A percentile compares a stretch with the other conserved stretches of the same genome.
These are phyloP conservation scores for Belonocnema kinseyi DNA, from an alignment of 1,140 invertebrate species.

Conservation along the genomic window DNA sequence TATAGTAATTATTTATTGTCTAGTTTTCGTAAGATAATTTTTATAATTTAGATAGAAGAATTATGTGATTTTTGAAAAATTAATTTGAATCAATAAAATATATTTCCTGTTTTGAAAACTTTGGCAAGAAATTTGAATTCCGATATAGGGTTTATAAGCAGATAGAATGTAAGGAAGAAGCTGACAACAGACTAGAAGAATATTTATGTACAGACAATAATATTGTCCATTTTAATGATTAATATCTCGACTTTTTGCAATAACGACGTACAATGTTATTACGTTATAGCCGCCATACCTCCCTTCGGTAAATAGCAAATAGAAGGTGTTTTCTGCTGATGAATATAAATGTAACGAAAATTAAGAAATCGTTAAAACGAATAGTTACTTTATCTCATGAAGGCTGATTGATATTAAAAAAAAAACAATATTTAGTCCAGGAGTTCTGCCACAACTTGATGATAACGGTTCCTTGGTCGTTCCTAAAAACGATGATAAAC, in stretches of 20 bases:
- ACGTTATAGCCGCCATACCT: constrained; percentile 37
- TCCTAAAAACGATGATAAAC: constrained; percentile 40
- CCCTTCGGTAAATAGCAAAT: constrained; percentile 35
- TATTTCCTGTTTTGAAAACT: constrained; percentile 24
- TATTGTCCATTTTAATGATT: constrained; percentile 43
- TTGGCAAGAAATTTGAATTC: constrained; percentile 26
- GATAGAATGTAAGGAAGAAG: not conserved
- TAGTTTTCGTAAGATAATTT: not conserved
- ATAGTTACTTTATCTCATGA: not conserved
- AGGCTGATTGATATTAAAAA: not conserved
- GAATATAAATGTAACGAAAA: not conserved
- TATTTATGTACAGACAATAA: constrained; percentile 61
- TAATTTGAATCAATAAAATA: constrained; percentile 32
- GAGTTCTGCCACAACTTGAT: constrained; percentile 2
- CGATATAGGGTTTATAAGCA: constrained; percentile 18
- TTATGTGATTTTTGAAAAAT: constrained; percentile 9
- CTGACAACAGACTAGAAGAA: constrained; percentile 27
- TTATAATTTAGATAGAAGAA: constrained; percentile 11
- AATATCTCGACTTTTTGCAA: constrained; percentile 39
- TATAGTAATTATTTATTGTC: constrained; percentile 4
- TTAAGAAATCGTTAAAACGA: not conserved
- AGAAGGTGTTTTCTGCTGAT: constrained; percentile 36
- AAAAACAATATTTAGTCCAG: not conserved
- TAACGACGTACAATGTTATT: constrained; percentile 41
- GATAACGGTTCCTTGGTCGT: constrained; percentile 53